These are phyloP conservation scores for Esox lucius DNA, from an alignment of 2,797 vertebrate genomes.

Conservation along the genomic window DNA sequence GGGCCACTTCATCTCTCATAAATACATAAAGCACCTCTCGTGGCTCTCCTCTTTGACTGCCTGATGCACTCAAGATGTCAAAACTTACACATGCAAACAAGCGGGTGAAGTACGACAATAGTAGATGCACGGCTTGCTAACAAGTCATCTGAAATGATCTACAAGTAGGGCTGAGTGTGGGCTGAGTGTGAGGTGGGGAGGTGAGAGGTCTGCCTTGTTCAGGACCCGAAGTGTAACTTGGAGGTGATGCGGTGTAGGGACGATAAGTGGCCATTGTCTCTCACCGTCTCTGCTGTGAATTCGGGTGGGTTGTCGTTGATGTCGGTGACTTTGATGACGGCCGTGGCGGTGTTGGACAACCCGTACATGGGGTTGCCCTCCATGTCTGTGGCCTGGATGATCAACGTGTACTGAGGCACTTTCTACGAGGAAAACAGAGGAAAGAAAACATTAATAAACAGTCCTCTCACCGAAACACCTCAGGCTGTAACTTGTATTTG, in stretches of 20 bases:
- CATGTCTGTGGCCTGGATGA: conserved; percentile 99
- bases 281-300: conserved; percentile 92
- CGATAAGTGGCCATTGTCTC: conserved; percentile 50
- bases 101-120: conserved; percentile 55
- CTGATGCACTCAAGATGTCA: conserved; percentile 38
- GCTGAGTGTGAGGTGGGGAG: conserved; percentile 3
- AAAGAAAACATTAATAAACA: not conserved
- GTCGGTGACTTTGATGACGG: conserved; percentile 94
- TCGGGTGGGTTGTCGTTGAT: conserved; percentile 97
- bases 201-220: not conserved
- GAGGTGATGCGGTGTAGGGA: conserved; percentile 17
- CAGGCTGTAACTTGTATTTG: not conserved
- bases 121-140: conserved; percentile 44
- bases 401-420: conserved; percentile 97
- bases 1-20: conserved; percentile 36
- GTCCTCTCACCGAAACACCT: not conserved
- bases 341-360: conserved; percentile 96
- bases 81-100: conserved; percentile 68
- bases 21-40: conserved; percentile 49
- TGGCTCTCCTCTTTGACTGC: conserved; percentile 40
- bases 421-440: conserved; percentile 72
- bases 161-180: not conserved
- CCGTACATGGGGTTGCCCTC: conserved; percentile 96
- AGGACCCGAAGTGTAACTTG: conserved; percentile 16
- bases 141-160: not conserved